phyloP scores from a whole-genome alignment of 2,888 invertebrate genomes.

The Synergus gifuensis region DNA sequence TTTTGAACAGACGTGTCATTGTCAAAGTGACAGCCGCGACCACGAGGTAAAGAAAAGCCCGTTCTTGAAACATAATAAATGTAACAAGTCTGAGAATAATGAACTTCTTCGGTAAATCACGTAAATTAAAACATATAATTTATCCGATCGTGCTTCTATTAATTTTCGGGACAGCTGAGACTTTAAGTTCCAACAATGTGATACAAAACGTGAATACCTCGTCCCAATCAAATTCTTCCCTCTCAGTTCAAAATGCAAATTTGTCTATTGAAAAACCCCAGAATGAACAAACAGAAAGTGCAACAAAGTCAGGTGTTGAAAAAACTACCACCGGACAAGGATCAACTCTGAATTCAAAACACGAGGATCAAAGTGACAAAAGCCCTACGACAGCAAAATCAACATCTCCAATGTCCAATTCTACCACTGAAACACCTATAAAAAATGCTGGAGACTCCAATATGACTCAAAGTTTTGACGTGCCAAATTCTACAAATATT shows the following conservation, averaged over 20 bases:
- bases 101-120: background rate
- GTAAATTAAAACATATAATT: background rate
- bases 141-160: background rate
- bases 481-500: slow-evolving; percentile 67
- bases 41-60: background rate
- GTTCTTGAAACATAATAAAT: background rate
- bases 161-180: background rate
- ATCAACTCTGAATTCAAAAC: background rate
- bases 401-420: background rate
- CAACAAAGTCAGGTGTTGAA: background rate
- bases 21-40: background rate
- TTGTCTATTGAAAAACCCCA: background rate
- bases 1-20: background rate
- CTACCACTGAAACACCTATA: background rate
- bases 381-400: slow-evolving; percentile 23
- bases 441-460: background rate
- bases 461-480: slow-evolving; percentile 51
- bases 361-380: slow-evolving; percentile 26
- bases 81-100: background rate
- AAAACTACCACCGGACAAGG: background rate
- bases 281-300: slow-evolving; percentile 14
- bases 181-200: background rate
- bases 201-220: background rate
- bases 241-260: slow-evolving; percentile 3
- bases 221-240: background rate